Conservation (phyloP, 2,113 vertebrate species). For the Gnathonemus echidnorhynchus region DNA sequence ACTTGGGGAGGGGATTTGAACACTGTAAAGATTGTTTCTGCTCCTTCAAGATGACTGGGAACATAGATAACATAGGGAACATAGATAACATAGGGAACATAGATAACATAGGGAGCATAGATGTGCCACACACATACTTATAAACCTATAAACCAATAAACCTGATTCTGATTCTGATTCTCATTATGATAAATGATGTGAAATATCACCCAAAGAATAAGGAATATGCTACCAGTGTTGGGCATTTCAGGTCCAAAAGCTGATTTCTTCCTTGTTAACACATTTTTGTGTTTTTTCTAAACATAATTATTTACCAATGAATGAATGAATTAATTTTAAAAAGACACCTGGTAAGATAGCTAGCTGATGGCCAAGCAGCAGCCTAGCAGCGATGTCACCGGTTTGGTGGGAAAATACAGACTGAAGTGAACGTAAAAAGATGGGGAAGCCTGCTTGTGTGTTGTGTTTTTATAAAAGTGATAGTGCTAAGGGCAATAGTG, state of each 20-base stretch:
- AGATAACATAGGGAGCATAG: too few relatives aligned
- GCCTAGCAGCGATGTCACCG: not conserved
- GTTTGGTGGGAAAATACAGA: not conserved
- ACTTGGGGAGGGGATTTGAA: not conserved
- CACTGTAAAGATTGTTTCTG: not conserved
- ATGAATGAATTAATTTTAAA: not conserved
- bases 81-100: too few relatives aligned
- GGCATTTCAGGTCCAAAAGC: not conserved
- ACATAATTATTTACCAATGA: not conserved
- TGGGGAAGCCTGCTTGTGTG: not conserved
- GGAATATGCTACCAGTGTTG: not conserved
- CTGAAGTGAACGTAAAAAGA: not conserved
- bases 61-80: not conserved
- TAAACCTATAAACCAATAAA: too few relatives aligned
- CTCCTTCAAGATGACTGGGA: not conserved
- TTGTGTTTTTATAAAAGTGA: not conserved
- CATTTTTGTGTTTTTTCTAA: not conserved
- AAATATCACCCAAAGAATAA: not conserved
- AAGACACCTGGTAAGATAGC: not conserved
- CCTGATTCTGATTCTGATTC: too few relatives aligned
- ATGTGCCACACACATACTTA: too few relatives aligned
- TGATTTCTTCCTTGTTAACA: not conserved
- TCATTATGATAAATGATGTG: not conserved
- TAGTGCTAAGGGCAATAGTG: too few relatives aligned
- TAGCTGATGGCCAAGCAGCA: not conserved